These are phyloP conservation scores for Cataglyphis livida DNA, from an alignment of 2,888 invertebrate species.

Conservation along the genomic window DNA sequence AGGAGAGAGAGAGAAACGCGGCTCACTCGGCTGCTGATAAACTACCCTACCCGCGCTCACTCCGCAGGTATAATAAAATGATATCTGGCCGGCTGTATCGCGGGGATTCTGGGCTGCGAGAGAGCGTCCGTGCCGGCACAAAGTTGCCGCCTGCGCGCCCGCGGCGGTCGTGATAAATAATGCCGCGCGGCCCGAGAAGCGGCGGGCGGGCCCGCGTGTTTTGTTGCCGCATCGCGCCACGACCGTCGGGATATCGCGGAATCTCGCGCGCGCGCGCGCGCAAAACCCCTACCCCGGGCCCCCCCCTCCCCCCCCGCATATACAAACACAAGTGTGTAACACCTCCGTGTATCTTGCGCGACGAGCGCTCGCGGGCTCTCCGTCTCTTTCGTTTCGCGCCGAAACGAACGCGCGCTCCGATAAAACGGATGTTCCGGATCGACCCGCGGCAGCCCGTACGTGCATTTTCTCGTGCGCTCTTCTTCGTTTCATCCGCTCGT, in stretches of 20 bases:
- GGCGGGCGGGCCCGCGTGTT: constrained; percentile 56
- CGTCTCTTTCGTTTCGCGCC: constrained; percentile 33
- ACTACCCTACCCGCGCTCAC: constrained; percentile 77
- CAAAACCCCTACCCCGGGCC: too few species aligned
- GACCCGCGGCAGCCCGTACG: not conserved
- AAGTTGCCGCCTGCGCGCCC: constrained; percentile 81
- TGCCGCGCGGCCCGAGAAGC: constrained; percentile 60
- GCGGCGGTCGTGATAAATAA: constrained; percentile 83
- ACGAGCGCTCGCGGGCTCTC: not conserved
- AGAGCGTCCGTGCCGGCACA: constrained; percentile 76
- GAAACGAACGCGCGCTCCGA: not conserved
- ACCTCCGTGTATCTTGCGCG: constrained; percentile 49
- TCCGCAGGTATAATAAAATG: constrained; percentile 82
- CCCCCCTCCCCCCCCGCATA: constrained; percentile 49
- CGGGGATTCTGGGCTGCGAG: constrained; percentile 75
- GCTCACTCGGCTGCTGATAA: constrained; percentile 79
- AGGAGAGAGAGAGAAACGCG: constrained; percentile 54
- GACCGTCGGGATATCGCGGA: constrained; percentile 14
- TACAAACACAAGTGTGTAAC: constrained; percentile 51
- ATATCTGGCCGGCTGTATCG: constrained; percentile 81
- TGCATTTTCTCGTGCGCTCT: constrained; percentile 51
- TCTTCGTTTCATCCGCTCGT: constrained; percentile 59
- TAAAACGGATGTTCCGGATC: constrained; percentile 37
- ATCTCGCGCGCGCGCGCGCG: too few species aligned
- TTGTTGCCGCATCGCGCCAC: constrained; percentile 26